Evolutionary conservation across 1,140 invertebrate genomes (phyloP).

Genomic region (Drosophila repleta): DNA sequence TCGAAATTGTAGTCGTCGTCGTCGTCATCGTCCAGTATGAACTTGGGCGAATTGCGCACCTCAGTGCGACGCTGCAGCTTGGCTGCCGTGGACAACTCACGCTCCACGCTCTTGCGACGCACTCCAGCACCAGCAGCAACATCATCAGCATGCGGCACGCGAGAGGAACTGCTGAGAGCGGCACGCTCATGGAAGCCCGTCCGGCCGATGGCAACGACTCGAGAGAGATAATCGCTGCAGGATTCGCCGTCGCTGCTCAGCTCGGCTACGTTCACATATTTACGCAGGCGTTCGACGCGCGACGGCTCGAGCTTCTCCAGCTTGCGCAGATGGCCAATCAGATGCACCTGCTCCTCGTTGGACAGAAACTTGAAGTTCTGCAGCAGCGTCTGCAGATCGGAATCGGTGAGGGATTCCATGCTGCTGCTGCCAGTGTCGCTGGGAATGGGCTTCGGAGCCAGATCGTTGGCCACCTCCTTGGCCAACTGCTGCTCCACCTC

Average conservation of each 20-base stretch:
- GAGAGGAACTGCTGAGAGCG: neutral
- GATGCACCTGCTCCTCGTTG: constrained; percentile 90
- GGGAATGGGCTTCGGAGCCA: neutral
- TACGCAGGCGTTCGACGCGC: constrained; percentile 88
- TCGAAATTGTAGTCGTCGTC: constrained; percentile 89
- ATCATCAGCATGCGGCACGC: neutral
- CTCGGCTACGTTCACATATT: constrained; percentile 87
- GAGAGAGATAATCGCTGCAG: constrained; percentile 58
- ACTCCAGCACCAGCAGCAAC: neutral
- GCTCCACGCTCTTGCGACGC: constrained; percentile 34
- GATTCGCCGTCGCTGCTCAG: constrained; percentile 61
- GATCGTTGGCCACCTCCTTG: constrained; percentile 32
- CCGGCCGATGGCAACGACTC: constrained; percentile 36
- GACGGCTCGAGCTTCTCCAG: constrained; percentile 89
- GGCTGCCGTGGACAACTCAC: neutral
- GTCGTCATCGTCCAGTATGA: constrained; percentile 85
- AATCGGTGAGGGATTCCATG: constrained; percentile 90
- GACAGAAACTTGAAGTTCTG: constrained; percentile 92
- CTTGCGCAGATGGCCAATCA: constrained; percentile 91
- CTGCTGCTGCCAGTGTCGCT: constrained; percentile 61
- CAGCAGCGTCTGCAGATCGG: constrained; percentile 89
- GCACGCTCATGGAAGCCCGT: neutral
- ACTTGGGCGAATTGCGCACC: constrained; percentile 48
- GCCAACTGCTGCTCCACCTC: constrained; percentile 64
- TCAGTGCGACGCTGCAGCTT: constrained; percentile 27